Conservation (phyloP, 2,888 invertebrate species). For the Phaonia tiefii region DNA sequence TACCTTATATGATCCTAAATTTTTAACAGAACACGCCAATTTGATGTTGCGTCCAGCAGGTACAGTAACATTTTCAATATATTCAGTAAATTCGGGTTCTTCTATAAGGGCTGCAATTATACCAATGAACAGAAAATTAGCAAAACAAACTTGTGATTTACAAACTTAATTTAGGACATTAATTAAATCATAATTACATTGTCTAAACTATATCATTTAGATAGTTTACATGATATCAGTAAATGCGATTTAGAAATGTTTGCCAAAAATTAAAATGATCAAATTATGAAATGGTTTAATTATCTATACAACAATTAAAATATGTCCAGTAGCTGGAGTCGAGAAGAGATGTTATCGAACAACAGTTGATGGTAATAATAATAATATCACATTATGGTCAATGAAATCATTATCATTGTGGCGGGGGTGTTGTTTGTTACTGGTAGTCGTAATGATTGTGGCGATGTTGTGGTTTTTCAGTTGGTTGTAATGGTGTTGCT, state of each 20-base stretch:
- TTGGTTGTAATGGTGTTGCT: neutral
- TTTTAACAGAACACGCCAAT: slow-evolving; percentile 94
- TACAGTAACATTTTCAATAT: slow-evolving; percentile 93
- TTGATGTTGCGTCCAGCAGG: slow-evolving; percentile 92
- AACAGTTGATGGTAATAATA: slow-evolving; percentile 24
- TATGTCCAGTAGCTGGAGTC: neutral
- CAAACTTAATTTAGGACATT: neutral
- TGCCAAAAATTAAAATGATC: neutral
- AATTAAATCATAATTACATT: slow-evolving; percentile 5
- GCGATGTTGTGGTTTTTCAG: neutral
- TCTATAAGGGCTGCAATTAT: slow-evolving; percentile 85
- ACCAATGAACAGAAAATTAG: neutral
- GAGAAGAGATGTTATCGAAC: slow-evolving; percentile 2
- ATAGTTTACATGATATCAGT: neutral
- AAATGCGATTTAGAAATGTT: neutral
- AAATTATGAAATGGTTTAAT: slow-evolving; percentile 31
- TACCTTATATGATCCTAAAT: slow-evolving; percentile 95
- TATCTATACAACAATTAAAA: slow-evolving; percentile 35
- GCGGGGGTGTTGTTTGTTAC: slow-evolving; percentile 34
- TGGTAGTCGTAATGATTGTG: neutral
- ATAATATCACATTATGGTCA: slow-evolving; percentile 13
- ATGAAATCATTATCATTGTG: slow-evolving; percentile 16
- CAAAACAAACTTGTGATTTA: neutral
- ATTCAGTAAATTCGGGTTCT: slow-evolving; percentile 94
- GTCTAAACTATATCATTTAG: neutral